These are phyloP conservation scores for Ameiurus melas DNA, from an alignment of 2,113 vertebrate species.

Conservation along the genomic window DNA sequence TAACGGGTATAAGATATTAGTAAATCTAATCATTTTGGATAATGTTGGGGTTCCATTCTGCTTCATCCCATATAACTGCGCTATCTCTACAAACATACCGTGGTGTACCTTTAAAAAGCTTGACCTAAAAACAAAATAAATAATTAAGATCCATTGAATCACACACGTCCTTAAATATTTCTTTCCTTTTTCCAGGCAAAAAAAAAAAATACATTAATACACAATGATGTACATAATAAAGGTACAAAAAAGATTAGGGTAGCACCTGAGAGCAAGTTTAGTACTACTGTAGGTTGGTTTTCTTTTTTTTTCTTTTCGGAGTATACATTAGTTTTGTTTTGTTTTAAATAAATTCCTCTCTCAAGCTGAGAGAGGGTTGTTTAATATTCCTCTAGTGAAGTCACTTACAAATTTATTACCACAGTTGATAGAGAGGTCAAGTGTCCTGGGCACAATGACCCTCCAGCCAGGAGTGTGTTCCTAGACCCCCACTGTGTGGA, in stretches of 20 bases:
- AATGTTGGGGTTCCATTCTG: too few species aligned
- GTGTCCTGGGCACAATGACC: not conserved
- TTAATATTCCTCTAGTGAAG: conserved; percentile 17
- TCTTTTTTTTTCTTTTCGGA: conserved; percentile 38
- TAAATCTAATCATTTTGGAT: too few species aligned
- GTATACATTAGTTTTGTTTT: not conserved
- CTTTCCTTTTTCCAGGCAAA: not conserved
- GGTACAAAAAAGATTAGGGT: not conserved
- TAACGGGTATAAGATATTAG: not conserved
- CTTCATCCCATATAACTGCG: too few species aligned
- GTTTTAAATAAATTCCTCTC: too few species aligned
- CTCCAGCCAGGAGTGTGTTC: too few species aligned
- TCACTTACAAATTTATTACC: not conserved
- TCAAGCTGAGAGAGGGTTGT: not conserved
- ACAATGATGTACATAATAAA: not conserved
- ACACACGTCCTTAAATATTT: too few species aligned
- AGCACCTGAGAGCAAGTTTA: too few species aligned
- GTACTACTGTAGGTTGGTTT: conserved; percentile 52
- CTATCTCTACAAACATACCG: too few species aligned
- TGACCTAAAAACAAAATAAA: too few species aligned
- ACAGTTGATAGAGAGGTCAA: not conserved
- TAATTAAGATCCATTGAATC: too few species aligned
- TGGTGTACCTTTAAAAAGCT: too few species aligned
- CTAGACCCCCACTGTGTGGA: not conserved
- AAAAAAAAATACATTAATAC: not conserved